These are phyloP conservation scores for Idris sp. DNA, from an alignment of 1,140 invertebrate genomes.

Conservation along the genomic window DNA sequence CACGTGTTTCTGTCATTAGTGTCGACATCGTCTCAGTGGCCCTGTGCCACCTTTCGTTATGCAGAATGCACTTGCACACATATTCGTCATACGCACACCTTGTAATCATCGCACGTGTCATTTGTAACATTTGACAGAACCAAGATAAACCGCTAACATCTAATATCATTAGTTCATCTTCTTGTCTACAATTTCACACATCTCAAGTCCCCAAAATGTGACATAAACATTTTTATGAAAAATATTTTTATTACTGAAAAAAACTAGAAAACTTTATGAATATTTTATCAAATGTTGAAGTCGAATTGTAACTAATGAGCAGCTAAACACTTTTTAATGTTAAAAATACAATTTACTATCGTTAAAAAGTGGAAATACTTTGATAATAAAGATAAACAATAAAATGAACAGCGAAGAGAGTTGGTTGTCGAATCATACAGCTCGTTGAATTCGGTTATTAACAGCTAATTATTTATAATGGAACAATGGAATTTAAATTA, in stretches of 20 bases:
- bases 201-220: no score
- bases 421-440: conserved; percentile 15
- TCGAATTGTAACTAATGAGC: no score
- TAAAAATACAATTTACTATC: no score
- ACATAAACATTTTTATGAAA: no score
- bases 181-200: conserved; percentile 73
- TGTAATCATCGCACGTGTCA: conserved; percentile 59
- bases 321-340: no score
- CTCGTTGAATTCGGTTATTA: conserved; percentile 69
- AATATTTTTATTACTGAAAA: no score
- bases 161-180: conserved; percentile 74
- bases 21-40: conserved; percentile 22
- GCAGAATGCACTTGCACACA: conserved; percentile 26
- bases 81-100: conserved; percentile 52
- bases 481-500: conserved; percentile 79
- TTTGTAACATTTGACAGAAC: conserved; percentile 71
- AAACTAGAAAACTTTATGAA: no score
- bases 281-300: no score
- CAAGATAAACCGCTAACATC: conserved; percentile 74
- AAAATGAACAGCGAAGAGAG: conserved; percentile 13
- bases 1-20: conserved; percentile 48
- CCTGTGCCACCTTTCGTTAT: conserved; percentile 14
- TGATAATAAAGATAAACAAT: conserved; percentile 3
- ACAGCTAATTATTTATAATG: conserved; percentile 78
- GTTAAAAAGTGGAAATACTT: background rate